Conservation (phyloP, 1,140 invertebrate genomes). For the Nomia melanderi region DNA sequence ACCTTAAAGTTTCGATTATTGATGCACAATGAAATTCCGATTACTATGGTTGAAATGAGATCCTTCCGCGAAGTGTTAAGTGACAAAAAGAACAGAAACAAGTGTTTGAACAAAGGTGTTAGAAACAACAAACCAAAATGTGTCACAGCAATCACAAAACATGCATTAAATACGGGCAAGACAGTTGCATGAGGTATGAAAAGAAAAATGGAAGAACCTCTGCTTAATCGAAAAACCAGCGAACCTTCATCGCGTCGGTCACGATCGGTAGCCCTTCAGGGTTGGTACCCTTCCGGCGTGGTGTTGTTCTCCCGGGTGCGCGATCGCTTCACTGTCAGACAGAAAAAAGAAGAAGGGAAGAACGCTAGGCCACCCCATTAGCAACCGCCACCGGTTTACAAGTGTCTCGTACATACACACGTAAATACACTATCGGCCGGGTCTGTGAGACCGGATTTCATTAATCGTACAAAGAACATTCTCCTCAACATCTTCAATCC, state of each 20-base stretch:
- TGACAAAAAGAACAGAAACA: too few relatives aligned
- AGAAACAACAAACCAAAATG: conserved; percentile 7
- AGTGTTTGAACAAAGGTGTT: background rate
- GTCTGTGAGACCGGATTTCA: background rate
- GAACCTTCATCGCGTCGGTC: conserved; percentile 75
- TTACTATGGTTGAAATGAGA: too few relatives aligned
- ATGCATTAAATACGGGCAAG: background rate
- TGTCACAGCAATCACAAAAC: background rate
- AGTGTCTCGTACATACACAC: background rate
- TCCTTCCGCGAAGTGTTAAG: too few relatives aligned
- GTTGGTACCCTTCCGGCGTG: conserved; percentile 78
- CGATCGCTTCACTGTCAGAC: conserved; percentile 82
- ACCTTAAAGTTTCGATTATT: too few relatives aligned
- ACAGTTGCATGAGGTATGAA: conserved; percentile 3
- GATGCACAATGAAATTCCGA: too few relatives aligned
- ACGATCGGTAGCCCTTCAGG: conserved; percentile 74
- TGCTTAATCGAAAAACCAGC: conserved; percentile 62
- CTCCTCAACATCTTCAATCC: too few relatives aligned
- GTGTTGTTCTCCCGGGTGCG: conserved; percentile 83
- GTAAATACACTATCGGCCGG: background rate
- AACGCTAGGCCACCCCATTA: conserved; percentile 69
- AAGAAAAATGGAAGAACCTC: conserved; percentile 30
- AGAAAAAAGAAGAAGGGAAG: conserved; percentile 68
- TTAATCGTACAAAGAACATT: background rate
- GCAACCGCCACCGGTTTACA: conserved; percentile 58